Base-by-base conservation (phyloP, 2,888 invertebrate genomes). In the Leucophora obtusa region DNA sequence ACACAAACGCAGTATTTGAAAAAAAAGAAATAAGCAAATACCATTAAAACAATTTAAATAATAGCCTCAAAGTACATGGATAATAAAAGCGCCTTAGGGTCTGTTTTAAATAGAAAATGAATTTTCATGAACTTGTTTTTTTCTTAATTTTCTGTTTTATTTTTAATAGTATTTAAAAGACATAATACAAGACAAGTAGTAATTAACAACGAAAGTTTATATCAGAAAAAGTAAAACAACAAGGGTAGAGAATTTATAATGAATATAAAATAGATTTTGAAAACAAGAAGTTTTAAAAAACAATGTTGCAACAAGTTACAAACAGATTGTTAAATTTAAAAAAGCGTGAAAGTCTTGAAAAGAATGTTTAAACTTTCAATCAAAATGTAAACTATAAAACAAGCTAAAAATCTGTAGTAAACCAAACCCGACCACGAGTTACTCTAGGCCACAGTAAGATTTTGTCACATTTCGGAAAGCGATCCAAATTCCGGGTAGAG, bases 91-190 rank as follows among this genome's bases (percentile, higher is more conserved):
- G 71, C 74, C 71, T 66, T 71, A 56, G 71, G 74, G 66, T 68
- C 75, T 66, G 11, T 65, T 51, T 70, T 24, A 62, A 79, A 60
- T 33, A n/a, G 65, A 70, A 71, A 74, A 66, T 53, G 56, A 79
- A 79, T 75, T 80, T 79, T 68, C 47, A 80, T 75, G 71, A 80
- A 71, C 62, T 62, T 68, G 15, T 35, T 38, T 53, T 63, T 62
- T 70, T 28, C 15, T 58, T 68, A 15, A 33, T 70, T 63, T 70
- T 63, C n/a, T 59, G 38, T 59, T n/a, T 38, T 38, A 43, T 58
- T 50, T n/a, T 35, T 78, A 51, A 50, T 50, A 58, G 63, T 63
- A 63, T 53, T 71, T 60, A 72, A 68, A 60, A 71, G 59, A 50
- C 50, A 66, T 60, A 33, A 68, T 47, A 68, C 43, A 71, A 60